Base-by-base conservation (phyloP, 37 sponge, comb jelly and placozoan genomes). In the Agelas oroides region DNA sequence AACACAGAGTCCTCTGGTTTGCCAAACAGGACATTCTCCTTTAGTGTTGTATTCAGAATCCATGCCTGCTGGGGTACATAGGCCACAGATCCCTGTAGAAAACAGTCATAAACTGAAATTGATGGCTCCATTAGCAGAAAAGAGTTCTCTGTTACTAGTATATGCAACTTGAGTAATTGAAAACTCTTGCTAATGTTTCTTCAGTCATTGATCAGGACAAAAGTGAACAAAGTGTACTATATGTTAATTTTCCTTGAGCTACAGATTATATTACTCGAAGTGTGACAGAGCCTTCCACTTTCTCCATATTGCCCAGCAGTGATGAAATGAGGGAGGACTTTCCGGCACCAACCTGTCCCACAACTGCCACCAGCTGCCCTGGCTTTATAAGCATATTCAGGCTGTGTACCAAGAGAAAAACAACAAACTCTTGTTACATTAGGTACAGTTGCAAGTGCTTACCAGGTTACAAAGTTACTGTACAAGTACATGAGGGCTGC, bases 331-430 rank as follows among this genome's bases (percentile, higher is more conserved):
- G 92, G 46, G 97, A 96, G 33, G 96, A 95, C 90, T 99, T 99
- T 23, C 99, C 99, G 72, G 96, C 92, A 52, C 99, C 99, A n/a
- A 99, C 97, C 23, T 93, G 97, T 38, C 99, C 99, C 36, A 99
- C 96, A 33, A 99, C 86, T 31, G 96, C 98, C 46, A 99, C 94
- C 63, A 99, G 89, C 70, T 92, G 80, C 70, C 97, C 93, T 18
- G 88, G 86, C 28, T 92, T 92, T 25, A 98, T 62, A 28, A 84
- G 62, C 23, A 98, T 54, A 76, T 98, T 88, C 35, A 98, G 70
- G 30, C 97, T 98, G 58, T 40, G 38, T 1, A 46, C 8, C 6
- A 46, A 46, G 46, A 46, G 46, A 46, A 46, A 12, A 46, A 46
- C 46, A 12, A 46, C 8, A 46, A 3, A 46, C n/a, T n/a, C n/a